phyloP scores from a whole-genome alignment of 1,140 invertebrate genomes.

The Triops cancriformis region DNA sequence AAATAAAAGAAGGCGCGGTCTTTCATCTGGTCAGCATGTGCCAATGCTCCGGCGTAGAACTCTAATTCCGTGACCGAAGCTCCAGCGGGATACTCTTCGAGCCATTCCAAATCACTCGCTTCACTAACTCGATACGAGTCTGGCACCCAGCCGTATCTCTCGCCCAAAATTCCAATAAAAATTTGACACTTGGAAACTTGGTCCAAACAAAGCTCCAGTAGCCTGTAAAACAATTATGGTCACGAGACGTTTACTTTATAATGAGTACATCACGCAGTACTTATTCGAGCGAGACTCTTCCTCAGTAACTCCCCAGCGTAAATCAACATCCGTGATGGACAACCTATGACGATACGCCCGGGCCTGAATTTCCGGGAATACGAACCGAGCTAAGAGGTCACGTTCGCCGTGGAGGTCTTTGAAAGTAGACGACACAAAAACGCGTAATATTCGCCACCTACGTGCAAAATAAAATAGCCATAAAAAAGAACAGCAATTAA shows the following conservation, averaged over 20 bases:
- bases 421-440: conserved; percentile 48
- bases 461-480: not conserved
- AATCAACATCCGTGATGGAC: conserved; percentile 42
- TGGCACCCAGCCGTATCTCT: conserved; percentile 37
- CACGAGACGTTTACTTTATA: conserved; percentile 12
- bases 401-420: conserved; percentile 46
- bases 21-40: conserved; percentile 29
- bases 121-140: conserved; percentile 33
- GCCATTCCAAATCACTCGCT: conserved; percentile 39
- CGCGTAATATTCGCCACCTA: conserved; percentile 42
- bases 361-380: conserved; percentile 41
- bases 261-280: conserved; percentile 31
- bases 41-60: conserved; percentile 39
- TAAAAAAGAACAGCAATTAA: no score
- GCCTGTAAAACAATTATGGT: conserved; percentile 26
- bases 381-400: conserved; percentile 42
- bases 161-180: conserved; percentile 44
- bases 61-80: conserved; percentile 45
- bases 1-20: conserved; percentile 42
- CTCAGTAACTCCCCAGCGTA: conserved; percentile 45
- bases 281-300: conserved; percentile 37
- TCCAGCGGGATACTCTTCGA: conserved; percentile 37
- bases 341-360: conserved; percentile 29
- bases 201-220: conserved; percentile 40
- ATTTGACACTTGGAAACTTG: conserved; percentile 41